These are phyloP conservation scores for Protomyctophum bolini DNA, from an alignment of 2,113 vertebrate species.

Conservation along the genomic window DNA sequence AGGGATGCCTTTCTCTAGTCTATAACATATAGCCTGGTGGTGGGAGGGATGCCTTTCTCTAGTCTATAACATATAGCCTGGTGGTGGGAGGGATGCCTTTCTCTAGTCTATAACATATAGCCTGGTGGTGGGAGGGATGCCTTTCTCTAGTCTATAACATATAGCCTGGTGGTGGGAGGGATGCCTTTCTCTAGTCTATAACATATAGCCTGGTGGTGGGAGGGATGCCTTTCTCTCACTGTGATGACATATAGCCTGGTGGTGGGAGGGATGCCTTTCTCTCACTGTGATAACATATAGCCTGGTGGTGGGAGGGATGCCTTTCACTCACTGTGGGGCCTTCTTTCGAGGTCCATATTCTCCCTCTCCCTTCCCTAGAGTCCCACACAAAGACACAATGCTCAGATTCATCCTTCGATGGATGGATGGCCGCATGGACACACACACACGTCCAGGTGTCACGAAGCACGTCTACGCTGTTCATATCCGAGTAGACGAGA, in stretches of 20 bases:
- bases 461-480: conserved; percentile 46
- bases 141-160: too few relatives aligned
- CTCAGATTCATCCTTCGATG: not conserved
- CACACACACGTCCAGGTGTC: conserved; percentile 62
- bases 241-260: too few relatives aligned
- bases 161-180: too few relatives aligned
- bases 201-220: too few relatives aligned
- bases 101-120: too few relatives aligned
- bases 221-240: too few relatives aligned
- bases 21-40: conserved; percentile 51
- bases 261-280: too few relatives aligned
- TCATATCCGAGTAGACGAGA: conserved; percentile 55
- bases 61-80: conserved; percentile 50
- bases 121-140: too few relatives aligned
- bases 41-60: conserved; percentile 55
- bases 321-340: conserved; percentile 30
- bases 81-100: conserved; percentile 51
- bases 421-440: conserved; percentile 21
- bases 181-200: too few relatives aligned
- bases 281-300: conserved; percentile 58
- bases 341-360: conserved; percentile 10
- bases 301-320: conserved; percentile 49
- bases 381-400: not conserved
- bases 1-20: conserved; percentile 41
- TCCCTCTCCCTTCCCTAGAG: not conserved